Conservation (phyloP, 2,888 invertebrate species). For the Agrotis clavis region DNA sequence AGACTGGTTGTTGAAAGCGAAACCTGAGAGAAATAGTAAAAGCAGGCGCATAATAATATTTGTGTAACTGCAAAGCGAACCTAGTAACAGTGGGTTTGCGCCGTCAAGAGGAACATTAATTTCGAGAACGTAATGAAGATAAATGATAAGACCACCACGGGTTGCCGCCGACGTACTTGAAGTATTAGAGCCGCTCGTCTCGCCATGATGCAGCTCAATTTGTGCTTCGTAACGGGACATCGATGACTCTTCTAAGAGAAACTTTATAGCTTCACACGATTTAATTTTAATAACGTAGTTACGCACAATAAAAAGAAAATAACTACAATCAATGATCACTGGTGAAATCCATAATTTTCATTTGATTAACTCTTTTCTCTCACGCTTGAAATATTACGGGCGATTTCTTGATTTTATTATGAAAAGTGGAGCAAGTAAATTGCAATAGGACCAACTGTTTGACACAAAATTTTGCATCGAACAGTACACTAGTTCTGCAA, state of each 20-base stretch:
- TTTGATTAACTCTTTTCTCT: constrained; percentile 16
- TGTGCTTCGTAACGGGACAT: constrained; percentile 50
- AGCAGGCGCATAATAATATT: constrained; percentile 17
- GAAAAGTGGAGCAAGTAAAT: constrained; percentile 2
- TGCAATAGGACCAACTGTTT: constrained; percentile 1
- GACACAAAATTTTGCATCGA: constrained; percentile 2
- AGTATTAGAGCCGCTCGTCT: constrained; percentile 26
- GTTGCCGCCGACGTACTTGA: constrained; percentile 13
- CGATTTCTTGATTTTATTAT: constrained; percentile 21
- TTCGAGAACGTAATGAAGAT: constrained; percentile 46
- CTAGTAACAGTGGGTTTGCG: constrained; percentile 21
- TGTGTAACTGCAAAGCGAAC: constrained; percentile 22
- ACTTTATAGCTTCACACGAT: constrained; percentile 43
- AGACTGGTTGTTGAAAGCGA: constrained; percentile 17
- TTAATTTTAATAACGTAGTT: constrained; percentile 49
- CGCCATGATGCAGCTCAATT: constrained; percentile 55
- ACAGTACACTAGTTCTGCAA: constrained; percentile 49
- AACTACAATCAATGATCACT: constrained; percentile 34
- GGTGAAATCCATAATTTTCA: constrained; percentile 38
- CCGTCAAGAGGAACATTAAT: constrained; percentile 21
- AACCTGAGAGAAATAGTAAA: constrained; percentile 12
- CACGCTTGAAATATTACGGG: constrained; percentile 16
- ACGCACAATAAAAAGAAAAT: constrained; percentile 41
- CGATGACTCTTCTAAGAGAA: constrained; percentile 44
- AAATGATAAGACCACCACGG: constrained; percentile 41